A percentile compares a stretch with the other conserved stretches of the same genome.
Evolutionary conservation across 2,797 vertebrate genomes (phyloP).

Genomic region (Scyliorhinus canicula): DNA sequence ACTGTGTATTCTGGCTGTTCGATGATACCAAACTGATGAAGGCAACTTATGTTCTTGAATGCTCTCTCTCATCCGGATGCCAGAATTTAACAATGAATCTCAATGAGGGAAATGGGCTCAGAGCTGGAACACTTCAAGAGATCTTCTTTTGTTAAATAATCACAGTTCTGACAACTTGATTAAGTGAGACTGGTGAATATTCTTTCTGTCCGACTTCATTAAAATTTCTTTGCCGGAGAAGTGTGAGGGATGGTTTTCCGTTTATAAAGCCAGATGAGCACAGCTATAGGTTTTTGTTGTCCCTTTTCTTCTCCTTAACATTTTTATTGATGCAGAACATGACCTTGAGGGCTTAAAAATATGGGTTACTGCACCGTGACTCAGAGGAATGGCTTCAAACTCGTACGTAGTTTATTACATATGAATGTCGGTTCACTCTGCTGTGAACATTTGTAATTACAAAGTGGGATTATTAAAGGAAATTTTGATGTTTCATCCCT

Average conservation of each 20-base stretch:
- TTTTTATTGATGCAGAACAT: background rate
- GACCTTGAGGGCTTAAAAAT: background rate
- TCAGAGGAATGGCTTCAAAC: background rate
- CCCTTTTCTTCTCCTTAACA: background rate
- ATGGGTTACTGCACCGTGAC: background rate
- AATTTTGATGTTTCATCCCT: background rate
- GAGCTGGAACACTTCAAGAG: background rate
- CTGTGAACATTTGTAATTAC: background rate
- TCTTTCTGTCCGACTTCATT: background rate
- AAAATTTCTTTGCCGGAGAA: background rate
- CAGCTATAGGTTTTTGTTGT: background rate
- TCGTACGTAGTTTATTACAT: background rate
- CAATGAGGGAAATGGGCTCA: conserved; percentile 3
- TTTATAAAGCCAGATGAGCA: background rate
- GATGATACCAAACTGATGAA: background rate
- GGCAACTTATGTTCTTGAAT: background rate
- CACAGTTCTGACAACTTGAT: background rate
- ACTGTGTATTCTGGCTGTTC: background rate
- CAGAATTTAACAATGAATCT: background rate
- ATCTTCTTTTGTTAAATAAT: background rate
- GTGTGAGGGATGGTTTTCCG: background rate
- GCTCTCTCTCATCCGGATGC: background rate
- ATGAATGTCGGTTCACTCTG: background rate
- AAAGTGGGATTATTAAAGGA: background rate
- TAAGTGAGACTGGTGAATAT: background rate